Percentiles rank a stretch among this genome's conserved stretches.
Evolutionary conservation across 2,888 invertebrate species (phyloP).

Genomic region (Cheiracanthium punctorium): DNA sequence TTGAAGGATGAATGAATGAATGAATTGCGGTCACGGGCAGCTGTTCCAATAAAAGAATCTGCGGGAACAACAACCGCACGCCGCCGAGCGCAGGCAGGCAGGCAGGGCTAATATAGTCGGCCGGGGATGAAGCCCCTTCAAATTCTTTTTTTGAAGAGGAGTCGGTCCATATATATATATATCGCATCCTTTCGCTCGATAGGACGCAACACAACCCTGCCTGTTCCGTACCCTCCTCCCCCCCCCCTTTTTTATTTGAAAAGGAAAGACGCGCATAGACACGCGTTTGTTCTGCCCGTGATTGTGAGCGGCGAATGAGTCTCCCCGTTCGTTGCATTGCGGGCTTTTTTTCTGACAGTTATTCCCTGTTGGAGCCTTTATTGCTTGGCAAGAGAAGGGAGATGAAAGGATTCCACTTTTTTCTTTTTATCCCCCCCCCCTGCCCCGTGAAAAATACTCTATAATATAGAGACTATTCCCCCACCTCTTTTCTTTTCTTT

Average conservation of each 20-base stretch:
- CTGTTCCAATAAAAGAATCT: background rate
- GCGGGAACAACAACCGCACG: background rate
- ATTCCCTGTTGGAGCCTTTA: background rate
- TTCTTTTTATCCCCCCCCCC: no score
- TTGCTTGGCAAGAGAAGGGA: background rate
- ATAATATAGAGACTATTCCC: background rate
- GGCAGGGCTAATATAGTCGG: background rate
- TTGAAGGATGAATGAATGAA: no score
- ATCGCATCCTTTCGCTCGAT: no score
- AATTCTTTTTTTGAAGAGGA: background rate
- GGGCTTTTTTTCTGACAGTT: background rate
- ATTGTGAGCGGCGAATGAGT: background rate
- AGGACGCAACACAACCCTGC: background rate
- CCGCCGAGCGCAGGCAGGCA: no score
- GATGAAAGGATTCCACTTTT: background rate
- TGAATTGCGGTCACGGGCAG: background rate
- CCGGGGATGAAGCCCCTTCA: background rate
- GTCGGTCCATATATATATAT: background rate
- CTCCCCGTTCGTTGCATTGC: background rate
- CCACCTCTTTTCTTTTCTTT: background rate
- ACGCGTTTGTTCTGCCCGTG: background rate
- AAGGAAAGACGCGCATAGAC: no score
- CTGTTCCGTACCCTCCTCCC: no score
- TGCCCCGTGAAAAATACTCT: background rate
- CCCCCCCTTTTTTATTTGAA: no score